phyloP scores from a whole-genome alignment of 2,888 invertebrate species.

The Brachynemurus nebulosus region DNA sequence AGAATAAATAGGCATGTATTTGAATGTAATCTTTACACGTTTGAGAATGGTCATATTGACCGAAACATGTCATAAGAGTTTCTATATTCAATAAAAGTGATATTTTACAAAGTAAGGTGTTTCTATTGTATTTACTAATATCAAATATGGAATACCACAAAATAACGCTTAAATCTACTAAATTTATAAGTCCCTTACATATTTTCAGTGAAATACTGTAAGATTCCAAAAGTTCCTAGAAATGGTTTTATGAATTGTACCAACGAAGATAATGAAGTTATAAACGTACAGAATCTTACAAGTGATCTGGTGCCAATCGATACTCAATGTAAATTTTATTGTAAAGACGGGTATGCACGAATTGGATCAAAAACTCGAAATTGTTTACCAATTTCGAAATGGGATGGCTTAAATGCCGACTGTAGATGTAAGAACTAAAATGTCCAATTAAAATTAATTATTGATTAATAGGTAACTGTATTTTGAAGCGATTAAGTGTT shows the following conservation, averaged over 20 bases:
- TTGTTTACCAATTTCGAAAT: slow-evolving; percentile 50
- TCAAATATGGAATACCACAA: no score
- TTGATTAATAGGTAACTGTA: no score
- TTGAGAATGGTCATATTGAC: no score
- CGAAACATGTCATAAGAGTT: no score
- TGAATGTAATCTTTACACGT: no score
- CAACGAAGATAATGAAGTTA: slow-evolving; percentile 21
- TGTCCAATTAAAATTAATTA: not conserved
- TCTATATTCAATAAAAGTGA: no score
- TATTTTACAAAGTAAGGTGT: no score
- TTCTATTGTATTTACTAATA: no score
- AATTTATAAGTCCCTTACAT: not conserved
- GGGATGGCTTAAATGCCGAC: slow-evolving; percentile 51
- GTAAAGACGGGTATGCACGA: slow-evolving; percentile 45
- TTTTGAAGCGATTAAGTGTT: slow-evolving; percentile 32
- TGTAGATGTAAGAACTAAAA: slow-evolving; percentile 30
- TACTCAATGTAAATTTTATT: slow-evolving; percentile 48
- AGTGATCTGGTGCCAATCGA: slow-evolving; percentile 38
- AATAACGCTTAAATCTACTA: no score
- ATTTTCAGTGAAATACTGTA: slow-evolving; percentile 46
- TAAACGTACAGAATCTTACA: slow-evolving; percentile 27
- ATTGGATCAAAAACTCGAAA: slow-evolving; percentile 47
- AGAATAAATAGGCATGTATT: no score
- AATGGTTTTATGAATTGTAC: slow-evolving; percentile 41
- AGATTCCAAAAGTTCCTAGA: slow-evolving; percentile 36